These are phyloP conservation scores for Papilio elwesi DNA, from an alignment of 2,888 invertebrate genomes.

Conservation along the genomic window DNA sequence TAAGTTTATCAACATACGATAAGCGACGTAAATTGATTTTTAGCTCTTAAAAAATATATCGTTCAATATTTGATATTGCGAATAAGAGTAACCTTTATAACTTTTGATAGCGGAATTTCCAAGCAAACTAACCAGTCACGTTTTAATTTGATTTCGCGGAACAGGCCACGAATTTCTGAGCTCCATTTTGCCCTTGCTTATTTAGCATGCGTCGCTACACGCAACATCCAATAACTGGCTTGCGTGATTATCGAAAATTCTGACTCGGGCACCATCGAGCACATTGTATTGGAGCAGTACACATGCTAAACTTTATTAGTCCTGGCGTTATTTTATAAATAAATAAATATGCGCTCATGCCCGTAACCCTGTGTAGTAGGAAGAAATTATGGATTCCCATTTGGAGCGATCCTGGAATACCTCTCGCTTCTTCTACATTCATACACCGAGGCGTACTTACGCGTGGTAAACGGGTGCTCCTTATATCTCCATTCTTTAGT, in stretches of 20 bases:
- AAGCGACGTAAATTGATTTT: neutral
- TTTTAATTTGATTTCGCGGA: constrained; percentile 38
- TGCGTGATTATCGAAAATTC: constrained; percentile 67
- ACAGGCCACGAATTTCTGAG: constrained; percentile 53
- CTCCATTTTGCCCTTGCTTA: constrained; percentile 59
- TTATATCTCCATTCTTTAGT: too few relatives aligned
- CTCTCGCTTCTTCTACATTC: too few relatives aligned
- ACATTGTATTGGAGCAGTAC: constrained; percentile 21
- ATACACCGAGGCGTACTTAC: too few relatives aligned
- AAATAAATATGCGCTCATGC: neutral
- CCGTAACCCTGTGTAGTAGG: too few relatives aligned
- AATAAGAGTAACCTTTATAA: constrained; percentile 10
- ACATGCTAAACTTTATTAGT: constrained; percentile 14
- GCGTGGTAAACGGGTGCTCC: too few relatives aligned
- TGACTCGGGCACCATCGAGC: constrained; percentile 46
- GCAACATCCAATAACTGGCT: constrained; percentile 69
- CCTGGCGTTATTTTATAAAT: neutral
- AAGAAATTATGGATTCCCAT: too few relatives aligned
- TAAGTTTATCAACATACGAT: neutral
- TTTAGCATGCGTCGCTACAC: constrained; percentile 65
- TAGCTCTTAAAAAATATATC: neutral
- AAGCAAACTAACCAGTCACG: constrained; percentile 33
- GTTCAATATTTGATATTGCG: neutral
- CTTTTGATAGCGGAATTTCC: constrained; percentile 10
- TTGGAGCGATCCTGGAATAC: too few relatives aligned